Evolutionary conservation across 2,797 vertebrate species (phyloP).

Genomic region (Fundulus diaphanus): DNA sequence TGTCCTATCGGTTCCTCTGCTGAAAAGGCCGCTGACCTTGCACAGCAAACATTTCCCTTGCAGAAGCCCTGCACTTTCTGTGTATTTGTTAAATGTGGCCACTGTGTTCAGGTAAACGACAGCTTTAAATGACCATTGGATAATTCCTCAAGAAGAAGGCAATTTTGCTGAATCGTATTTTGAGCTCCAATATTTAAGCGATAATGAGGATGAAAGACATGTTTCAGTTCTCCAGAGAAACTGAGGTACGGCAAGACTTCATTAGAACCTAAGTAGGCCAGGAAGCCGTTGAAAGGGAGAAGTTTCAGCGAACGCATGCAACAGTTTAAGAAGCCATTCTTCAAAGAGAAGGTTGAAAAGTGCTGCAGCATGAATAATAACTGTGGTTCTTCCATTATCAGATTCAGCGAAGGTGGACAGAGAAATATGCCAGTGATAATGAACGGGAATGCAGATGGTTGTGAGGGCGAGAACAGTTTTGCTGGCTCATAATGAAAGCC

Average conservation of each 20-base stretch:
- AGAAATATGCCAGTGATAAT: not conserved
- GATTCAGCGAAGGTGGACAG: not conserved
- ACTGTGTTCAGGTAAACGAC: not conserved
- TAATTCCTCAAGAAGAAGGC: not conserved
- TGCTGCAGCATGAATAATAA: not conserved
- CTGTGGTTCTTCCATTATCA: not conserved
- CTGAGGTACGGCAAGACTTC: conserved; percentile 1
- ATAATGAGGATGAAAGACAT: not conserved
- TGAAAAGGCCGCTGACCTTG: conserved; percentile 62
- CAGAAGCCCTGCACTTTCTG: not conserved
- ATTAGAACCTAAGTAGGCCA: conserved; percentile 14
- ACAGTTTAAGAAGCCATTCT: not conserved
- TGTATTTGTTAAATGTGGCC: not conserved
- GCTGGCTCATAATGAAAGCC: no score
- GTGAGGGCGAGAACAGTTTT: not conserved
- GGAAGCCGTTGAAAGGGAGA: conserved; percentile 23
- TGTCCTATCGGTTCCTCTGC: conserved; percentile 76
- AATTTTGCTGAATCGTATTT: not conserved
- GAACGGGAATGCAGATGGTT: not conserved
- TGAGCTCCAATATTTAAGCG: conserved; percentile 5
- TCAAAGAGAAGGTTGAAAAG: not conserved
- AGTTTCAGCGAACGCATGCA: not conserved
- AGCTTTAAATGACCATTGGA: not conserved
- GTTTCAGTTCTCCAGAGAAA: not conserved
- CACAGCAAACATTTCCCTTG: conserved; percentile 63